Evolutionary conservation across 2,888 invertebrate species (phyloP), one percentile per base, ranked within the genome.

Genomic region (Silvanus unidentatus): DNA sequence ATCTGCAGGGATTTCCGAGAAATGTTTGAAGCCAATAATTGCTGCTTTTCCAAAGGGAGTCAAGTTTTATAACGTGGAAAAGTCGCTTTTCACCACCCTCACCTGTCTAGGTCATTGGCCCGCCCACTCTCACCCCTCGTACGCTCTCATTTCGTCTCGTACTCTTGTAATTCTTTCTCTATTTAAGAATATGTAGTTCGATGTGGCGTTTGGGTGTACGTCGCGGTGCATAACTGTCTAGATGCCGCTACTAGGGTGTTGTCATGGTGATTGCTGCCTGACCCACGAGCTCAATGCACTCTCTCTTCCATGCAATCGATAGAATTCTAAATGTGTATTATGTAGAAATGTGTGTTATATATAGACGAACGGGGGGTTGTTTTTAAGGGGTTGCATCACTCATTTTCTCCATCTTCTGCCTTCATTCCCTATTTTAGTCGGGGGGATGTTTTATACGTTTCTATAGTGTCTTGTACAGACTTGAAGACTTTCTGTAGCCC

Each of bases 201-300:
- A 8, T 22, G 3, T 22, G 8, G 22, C 8, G 3, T 22, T 22
- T 22, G 13, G 32, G n/a, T 42, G 5, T 32, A 12, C 32, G 9
- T 9, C 49, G 12, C 35, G 42, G 34, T 63, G 63, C 63, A 64
- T 58, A 57, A 50, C 62, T 64, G 68, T 69, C 68, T 68, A 65
- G 68, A 67, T 65, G 60, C 66, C 66, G 53, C 58, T 59, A 62
- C 59, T 58, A 58, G 69, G 69, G 70, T 64, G 72, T 72, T 69
- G 72, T 66, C 72, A 68, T 72, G 69, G 64, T 53, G 60, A 70
- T 68, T 59, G 56, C 57, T 57, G 60, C 58, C 52, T 51, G 50
- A 56, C 50, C 55, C 49, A 32, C 13, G 32, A 45, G 42, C 40
- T 41, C 44, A 40, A 44, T 47, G 49, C 47, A 54, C 44, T 49